Conservation (phyloP, 2,888 invertebrate genomes). For the Meteorus colon region DNA sequence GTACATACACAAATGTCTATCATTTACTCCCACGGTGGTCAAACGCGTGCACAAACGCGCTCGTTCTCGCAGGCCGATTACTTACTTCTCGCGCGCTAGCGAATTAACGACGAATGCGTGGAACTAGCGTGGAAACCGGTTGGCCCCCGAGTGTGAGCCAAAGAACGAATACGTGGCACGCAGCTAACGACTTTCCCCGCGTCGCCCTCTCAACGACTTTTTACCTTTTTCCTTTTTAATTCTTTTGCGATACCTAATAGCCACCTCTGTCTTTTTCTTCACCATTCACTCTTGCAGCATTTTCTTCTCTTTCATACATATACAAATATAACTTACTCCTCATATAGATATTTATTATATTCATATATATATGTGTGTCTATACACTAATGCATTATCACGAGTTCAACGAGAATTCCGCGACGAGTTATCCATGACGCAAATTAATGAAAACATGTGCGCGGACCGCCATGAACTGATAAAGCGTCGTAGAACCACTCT, state of each 20-base stretch:
- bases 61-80: slow-evolving; percentile 32
- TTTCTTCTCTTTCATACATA: not conserved
- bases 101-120: slow-evolving; percentile 66
- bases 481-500: slow-evolving; percentile 57
- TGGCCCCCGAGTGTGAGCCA: slow-evolving; percentile 52
- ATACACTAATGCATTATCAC: slow-evolving; percentile 15
- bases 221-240: slow-evolving; percentile 23
- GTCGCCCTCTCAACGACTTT: slow-evolving; percentile 28
- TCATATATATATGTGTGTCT: slow-evolving; percentile 22
- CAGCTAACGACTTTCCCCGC: slow-evolving; percentile 63
- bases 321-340: not conserved
- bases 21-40: slow-evolving; percentile 59
- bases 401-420: slow-evolving; percentile 63
- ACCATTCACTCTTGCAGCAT: not conserved
- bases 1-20: not conserved
- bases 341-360: not conserved
- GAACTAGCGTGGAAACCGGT: slow-evolving; percentile 65
- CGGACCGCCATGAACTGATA: slow-evolving; percentile 65
- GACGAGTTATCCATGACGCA: slow-evolving; percentile 66
- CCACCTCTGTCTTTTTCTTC: not conserved
- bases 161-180: slow-evolving; percentile 57
- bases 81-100: slow-evolving; percentile 54
- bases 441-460: slow-evolving; percentile 68
- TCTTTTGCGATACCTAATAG: not conserved
- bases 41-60: slow-evolving; percentile 47